phyloP scores from a whole-genome alignment of 2,113 vertebrate species.

The Plotosus lineatus region DNA sequence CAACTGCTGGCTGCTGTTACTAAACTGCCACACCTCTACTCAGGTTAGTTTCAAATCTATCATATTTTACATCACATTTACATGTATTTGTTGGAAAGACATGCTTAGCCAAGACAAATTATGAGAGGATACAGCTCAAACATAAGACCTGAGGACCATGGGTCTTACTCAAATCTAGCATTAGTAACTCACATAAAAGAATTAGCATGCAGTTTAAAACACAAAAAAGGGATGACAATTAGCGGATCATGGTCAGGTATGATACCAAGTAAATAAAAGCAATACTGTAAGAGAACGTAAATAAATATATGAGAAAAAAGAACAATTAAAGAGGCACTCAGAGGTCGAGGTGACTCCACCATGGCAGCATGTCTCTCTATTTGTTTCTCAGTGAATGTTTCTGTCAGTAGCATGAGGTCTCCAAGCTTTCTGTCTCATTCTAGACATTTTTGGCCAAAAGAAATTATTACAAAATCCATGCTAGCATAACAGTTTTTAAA shows the following conservation, averaged over 20 bases:
- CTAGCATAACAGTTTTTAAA: too few species aligned
- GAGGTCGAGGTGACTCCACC: too few species aligned
- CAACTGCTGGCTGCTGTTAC: slow-evolving; percentile 85
- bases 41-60: slow-evolving; percentile 73
- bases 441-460: too few species aligned
- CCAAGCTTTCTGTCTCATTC: too few species aligned
- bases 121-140: background rate
- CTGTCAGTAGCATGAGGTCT: too few species aligned
- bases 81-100: background rate
- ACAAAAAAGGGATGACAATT: background rate
- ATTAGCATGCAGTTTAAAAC: background rate
- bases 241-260: background rate
- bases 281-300: too few species aligned
- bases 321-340: too few species aligned
- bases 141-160: background rate
- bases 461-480: too few species aligned
- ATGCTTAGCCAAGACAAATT: background rate
- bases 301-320: too few species aligned
- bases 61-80: background rate
- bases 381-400: too few species aligned
- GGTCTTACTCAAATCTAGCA: background rate
- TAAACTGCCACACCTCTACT: slow-evolving; percentile 85
- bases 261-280: background rate
- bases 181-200: background rate
- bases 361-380: too few species aligned